Percentiles rank a stretch among this genome's conserved stretches.
These are phyloP conservation scores for Abramis brama DNA, from an alignment of 2,113 vertebrate species.

Conservation along the genomic window DNA sequence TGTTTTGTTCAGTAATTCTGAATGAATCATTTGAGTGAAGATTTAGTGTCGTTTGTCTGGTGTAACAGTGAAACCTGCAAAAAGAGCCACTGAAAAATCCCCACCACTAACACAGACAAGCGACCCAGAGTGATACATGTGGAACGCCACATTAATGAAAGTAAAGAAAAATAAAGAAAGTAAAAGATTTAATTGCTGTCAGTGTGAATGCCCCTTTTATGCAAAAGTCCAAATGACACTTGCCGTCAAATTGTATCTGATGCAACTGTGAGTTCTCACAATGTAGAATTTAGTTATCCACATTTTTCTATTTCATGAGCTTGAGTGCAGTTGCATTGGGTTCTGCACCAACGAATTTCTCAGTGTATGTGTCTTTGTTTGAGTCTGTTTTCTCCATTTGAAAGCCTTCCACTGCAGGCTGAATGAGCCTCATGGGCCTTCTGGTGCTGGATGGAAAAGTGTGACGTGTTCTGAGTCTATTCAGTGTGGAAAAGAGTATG, in stretches of 20 bases:
- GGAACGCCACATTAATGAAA: background rate
- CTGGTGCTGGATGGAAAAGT: slow-evolving; percentile 55
- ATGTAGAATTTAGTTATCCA: background rate
- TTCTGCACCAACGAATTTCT: background rate
- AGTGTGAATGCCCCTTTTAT: background rate
- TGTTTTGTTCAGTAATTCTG: background rate
- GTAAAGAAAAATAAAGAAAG: no score
- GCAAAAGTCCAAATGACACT: background rate
- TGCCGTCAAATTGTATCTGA: background rate
- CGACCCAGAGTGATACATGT: background rate
- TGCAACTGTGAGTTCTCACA: background rate
- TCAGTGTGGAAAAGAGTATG: background rate
- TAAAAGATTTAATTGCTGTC: background rate
- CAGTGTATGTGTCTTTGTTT: slow-evolving; percentile 48
- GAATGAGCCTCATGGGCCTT: slow-evolving; percentile 29
- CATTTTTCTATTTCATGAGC: background rate
- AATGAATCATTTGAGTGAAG: background rate
- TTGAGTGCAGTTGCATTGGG: background rate
- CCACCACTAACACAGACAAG: background rate
- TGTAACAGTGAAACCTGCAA: background rate
- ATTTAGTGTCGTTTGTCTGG: background rate
- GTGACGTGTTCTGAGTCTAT: slow-evolving; percentile 14
- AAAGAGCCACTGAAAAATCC: background rate
- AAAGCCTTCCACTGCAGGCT: slow-evolving; percentile 41
- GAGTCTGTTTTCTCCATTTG: slow-evolving; percentile 60